Conservation (phyloP, 2,797 vertebrate species). For the Ceyx erithaca region DNA sequence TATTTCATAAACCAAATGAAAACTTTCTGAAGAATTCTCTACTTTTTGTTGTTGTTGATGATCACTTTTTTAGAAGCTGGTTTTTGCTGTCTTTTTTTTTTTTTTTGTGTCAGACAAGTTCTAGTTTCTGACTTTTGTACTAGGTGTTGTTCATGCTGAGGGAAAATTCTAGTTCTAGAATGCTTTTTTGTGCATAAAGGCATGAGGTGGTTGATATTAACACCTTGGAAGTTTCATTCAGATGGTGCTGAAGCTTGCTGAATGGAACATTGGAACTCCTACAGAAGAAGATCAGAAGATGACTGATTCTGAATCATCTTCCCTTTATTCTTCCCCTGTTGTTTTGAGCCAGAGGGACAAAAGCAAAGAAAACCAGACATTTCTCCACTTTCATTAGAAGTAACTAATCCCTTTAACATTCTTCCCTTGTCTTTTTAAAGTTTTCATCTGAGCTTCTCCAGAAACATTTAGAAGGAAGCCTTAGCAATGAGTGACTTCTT, state of each 20-base stretch:
- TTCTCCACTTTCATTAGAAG: background rate
- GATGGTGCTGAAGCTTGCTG: background rate
- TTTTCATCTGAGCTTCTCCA: background rate
- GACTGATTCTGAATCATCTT: background rate
- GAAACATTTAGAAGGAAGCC: background rate
- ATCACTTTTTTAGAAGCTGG: background rate
- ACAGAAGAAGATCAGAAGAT: background rate
- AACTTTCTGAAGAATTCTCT: background rate
- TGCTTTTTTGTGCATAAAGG: background rate
- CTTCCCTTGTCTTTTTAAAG: background rate
- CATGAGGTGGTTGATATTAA: background rate
- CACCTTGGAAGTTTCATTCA: background rate
- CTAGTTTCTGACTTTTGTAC: background rate
- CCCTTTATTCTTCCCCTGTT: background rate
- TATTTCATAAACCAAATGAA: background rate
- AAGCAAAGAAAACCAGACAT: background rate
- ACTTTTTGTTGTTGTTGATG: background rate
- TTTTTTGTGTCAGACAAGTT: background rate
- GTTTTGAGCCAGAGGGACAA: background rate
- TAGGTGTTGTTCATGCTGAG: background rate
- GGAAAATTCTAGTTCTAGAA: background rate
- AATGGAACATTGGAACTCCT: background rate
- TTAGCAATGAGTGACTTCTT: background rate
- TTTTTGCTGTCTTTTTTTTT: too few relatives aligned
- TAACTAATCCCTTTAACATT: background rate